These are phyloP conservation scores for Cataglyphis albicans DNA, from an alignment of 2,888 invertebrate species.

Conservation along the genomic window DNA sequence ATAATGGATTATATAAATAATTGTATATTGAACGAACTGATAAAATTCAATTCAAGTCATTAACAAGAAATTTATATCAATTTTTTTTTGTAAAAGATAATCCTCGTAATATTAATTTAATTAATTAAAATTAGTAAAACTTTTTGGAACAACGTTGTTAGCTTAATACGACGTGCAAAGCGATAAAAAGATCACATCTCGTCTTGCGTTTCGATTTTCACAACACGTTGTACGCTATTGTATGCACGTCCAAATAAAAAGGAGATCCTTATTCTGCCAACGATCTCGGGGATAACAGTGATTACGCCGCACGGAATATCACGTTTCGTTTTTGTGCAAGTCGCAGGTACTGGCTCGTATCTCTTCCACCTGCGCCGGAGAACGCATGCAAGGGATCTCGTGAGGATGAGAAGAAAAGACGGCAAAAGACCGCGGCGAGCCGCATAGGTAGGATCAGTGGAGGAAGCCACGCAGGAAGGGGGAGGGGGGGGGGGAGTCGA, in stretches of 20 bases:
- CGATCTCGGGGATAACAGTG: constrained; percentile 41
- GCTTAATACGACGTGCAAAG: neutral
- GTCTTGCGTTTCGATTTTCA: constrained; percentile 7
- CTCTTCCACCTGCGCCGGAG: constrained; percentile 56
- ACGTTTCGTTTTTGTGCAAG: constrained; percentile 48
- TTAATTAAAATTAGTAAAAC: constrained; percentile 6
- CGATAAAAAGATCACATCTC: neutral
- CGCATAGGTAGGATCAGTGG: constrained; percentile 39
- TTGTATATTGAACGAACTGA: neutral
- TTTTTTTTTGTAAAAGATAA: neutral
- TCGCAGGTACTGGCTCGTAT: constrained; percentile 63
- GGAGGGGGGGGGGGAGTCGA: neutral
- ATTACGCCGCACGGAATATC: constrained; percentile 47
- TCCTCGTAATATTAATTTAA: constrained; percentile 1
- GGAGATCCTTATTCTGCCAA: constrained; percentile 21
- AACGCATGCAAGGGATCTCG: constrained; percentile 48
- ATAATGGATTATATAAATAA: neutral
- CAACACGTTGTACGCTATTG: constrained; percentile 13
- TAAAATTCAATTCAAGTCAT: neutral
- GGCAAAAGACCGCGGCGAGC: constrained; percentile 35
- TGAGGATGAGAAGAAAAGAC: constrained; percentile 37
- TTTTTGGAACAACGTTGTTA: neutral
- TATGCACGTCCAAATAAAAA: constrained; percentile 22
- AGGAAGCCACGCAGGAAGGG: constrained; percentile 36
- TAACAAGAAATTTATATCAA: neutral